Conservation (phyloP, 2,113 vertebrate genomes). For the Antechinus flavipes region DNA sequence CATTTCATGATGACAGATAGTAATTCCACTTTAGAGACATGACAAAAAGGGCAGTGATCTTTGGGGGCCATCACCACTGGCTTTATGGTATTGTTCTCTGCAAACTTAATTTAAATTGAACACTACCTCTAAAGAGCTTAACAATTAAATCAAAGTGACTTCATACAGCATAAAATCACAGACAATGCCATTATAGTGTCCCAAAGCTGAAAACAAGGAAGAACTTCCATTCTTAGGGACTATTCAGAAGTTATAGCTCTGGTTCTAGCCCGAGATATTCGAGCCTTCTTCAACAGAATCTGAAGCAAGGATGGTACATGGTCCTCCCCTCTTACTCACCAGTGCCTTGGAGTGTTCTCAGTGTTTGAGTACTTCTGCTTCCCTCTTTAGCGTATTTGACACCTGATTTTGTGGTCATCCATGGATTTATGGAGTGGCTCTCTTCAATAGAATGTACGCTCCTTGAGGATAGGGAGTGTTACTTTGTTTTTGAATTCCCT, state of each 20-base stretch:
- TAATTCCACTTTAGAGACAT: conserved; percentile 66
- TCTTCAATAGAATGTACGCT: background rate
- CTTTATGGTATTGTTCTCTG: conserved; percentile 57
- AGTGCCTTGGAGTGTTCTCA: no score
- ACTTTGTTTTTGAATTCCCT: background rate
- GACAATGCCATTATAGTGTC: conserved; percentile 68
- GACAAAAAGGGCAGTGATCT: conserved; percentile 59
- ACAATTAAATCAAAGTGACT: conserved; percentile 79
- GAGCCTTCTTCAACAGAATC: no score
- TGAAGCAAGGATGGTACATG: no score
- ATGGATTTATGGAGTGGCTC: background rate
- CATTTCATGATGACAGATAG: conserved; percentile 57
- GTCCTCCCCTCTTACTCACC: no score
- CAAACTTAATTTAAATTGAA: conserved; percentile 78
- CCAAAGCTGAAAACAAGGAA: conserved; percentile 75
- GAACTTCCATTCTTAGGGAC: conserved; percentile 62
- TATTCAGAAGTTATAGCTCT: conserved; percentile 1
- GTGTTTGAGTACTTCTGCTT: background rate
- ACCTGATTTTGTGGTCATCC: background rate
- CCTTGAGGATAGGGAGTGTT: background rate
- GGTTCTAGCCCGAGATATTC: background rate
- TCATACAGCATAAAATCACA: conserved; percentile 71
- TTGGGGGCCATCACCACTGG: conserved; percentile 8
- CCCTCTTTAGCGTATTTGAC: background rate
- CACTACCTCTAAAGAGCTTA: conserved; percentile 63